Evolutionary conservation across 2,113 vertebrate genomes (phyloP).

Genomic region (Tragelaphus strepsiceros): DNA sequence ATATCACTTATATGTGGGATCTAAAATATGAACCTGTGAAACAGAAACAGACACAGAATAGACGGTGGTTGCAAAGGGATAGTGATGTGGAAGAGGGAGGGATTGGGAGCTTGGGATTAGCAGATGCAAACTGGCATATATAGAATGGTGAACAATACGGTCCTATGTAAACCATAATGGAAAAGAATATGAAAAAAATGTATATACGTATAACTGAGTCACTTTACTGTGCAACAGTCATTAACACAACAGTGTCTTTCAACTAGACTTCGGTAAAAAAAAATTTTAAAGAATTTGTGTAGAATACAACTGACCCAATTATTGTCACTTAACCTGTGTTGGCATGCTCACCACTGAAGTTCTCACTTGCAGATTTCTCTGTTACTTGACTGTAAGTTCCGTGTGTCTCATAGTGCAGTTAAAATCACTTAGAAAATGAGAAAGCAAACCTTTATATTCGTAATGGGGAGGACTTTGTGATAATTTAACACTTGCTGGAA

Average conservation of each 20-base stretch:
- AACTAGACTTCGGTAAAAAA: background rate
- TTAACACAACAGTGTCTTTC: background rate
- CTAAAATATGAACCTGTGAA: background rate
- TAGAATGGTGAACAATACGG: background rate
- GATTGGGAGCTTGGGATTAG: background rate
- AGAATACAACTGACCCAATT: background rate
- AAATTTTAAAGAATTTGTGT: background rate
- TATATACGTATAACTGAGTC: background rate
- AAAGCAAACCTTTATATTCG: background rate
- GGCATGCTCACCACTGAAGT: background rate
- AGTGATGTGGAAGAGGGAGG: background rate
- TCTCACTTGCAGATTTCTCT: background rate
- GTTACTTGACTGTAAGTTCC: background rate
- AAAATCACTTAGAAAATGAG: background rate
- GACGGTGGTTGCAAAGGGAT: background rate
- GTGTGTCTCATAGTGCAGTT: background rate
- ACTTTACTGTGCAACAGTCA: background rate
- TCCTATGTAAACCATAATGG: background rate
- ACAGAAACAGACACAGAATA: background rate
- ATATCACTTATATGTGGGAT: background rate
- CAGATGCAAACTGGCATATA: background rate
- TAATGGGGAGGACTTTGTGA: background rate
- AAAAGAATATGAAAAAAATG: background rate
- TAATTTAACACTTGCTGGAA: background rate
- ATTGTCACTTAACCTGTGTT: background rate